phyloP scores from a whole-genome alignment of 2,113 vertebrate genomes.

The Oplegnathus fasciatus region DNA sequence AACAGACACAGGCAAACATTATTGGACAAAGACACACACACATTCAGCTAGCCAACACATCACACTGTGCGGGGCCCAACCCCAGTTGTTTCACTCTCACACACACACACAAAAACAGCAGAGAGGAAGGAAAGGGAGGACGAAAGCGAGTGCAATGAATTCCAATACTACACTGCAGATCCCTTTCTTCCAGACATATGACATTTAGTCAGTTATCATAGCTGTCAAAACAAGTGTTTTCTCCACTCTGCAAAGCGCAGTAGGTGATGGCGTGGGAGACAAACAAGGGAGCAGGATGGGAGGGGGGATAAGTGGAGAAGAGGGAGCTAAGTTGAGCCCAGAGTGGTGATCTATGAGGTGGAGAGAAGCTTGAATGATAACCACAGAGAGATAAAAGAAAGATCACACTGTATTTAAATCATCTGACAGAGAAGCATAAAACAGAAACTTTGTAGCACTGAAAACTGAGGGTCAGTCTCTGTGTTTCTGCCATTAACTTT shows the following conservation, averaged over 20 bases:
- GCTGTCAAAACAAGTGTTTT: slow-evolving; percentile 78
- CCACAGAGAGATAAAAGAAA: slow-evolving; percentile 26
- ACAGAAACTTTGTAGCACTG: neutral
- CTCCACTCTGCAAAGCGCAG: slow-evolving; percentile 56
- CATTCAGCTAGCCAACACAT: slow-evolving; percentile 5
- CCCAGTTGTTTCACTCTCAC: slow-evolving; percentile 11
- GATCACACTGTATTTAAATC: neutral
- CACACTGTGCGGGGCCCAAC: slow-evolving; percentile 23
- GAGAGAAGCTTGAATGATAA: slow-evolving; percentile 36
- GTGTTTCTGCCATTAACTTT: slow-evolving; percentile 11
- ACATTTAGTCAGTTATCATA: slow-evolving; percentile 76
- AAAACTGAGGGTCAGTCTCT: slow-evolving; percentile 5
- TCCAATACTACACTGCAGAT: slow-evolving; percentile 43
- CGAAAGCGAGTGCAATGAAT: slow-evolving; percentile 36
- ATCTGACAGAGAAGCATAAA: neutral
- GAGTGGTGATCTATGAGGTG: slow-evolving; percentile 30
- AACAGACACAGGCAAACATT: slow-evolving; percentile 30
- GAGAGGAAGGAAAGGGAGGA: neutral
- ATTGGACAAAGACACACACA: slow-evolving; percentile 15
- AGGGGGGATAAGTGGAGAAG: slow-evolving; percentile 3
- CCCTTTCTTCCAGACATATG: slow-evolving; percentile 61
- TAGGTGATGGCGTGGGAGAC: slow-evolving; percentile 51
- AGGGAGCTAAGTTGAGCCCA: slow-evolving; percentile 3
- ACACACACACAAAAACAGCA: slow-evolving; percentile 20
- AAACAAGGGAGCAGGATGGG: slow-evolving; percentile 17